A percentile compares a stretch with the other conserved stretches of the same genome.
Evolutionary conservation across 2,113 vertebrate species (phyloP).

Genomic region (Junco hyemalis): DNA sequence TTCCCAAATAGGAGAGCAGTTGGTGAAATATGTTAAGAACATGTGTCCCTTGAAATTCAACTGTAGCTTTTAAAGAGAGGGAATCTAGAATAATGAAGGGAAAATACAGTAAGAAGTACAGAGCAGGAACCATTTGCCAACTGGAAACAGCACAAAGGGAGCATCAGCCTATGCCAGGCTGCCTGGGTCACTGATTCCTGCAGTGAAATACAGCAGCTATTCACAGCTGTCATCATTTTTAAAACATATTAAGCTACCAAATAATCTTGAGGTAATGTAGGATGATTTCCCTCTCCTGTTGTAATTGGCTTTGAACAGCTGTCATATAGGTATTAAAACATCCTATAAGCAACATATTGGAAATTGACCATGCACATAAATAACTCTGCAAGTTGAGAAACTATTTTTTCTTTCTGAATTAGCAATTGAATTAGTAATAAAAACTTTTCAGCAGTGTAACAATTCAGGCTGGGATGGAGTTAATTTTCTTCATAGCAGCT

Average conservation of each 20-base stretch:
- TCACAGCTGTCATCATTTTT: background rate
- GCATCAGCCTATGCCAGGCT: background rate
- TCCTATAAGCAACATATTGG: background rate
- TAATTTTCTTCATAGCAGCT: background rate
- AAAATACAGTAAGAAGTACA: background rate
- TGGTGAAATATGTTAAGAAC: background rate
- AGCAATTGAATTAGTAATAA: background rate
- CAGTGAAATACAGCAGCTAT: background rate
- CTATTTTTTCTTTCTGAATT: background rate
- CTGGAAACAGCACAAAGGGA: background rate
- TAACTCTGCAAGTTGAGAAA: background rate
- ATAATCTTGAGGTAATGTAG: background rate
- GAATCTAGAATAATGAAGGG: background rate
- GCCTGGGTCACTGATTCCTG: background rate
- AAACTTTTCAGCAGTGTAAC: background rate
- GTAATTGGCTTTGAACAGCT: conserved; percentile 31
- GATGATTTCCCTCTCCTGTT: conserved; percentile 6
- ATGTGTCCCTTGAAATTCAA: conserved; percentile 15
- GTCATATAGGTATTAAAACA: background rate
- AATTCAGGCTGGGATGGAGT: background rate
- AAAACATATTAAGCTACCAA: conserved; percentile 28
- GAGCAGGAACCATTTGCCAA: conserved; percentile 29
- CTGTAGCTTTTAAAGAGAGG: background rate
- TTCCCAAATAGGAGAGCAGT: conserved; percentile 26
- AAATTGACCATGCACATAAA: background rate